A percentile compares a stretch with the other conserved stretches of the same genome.
These are phyloP conservation scores for Aviceda subcristata DNA, from an alignment of 2,113 vertebrate genomes.

Conservation along the genomic window DNA sequence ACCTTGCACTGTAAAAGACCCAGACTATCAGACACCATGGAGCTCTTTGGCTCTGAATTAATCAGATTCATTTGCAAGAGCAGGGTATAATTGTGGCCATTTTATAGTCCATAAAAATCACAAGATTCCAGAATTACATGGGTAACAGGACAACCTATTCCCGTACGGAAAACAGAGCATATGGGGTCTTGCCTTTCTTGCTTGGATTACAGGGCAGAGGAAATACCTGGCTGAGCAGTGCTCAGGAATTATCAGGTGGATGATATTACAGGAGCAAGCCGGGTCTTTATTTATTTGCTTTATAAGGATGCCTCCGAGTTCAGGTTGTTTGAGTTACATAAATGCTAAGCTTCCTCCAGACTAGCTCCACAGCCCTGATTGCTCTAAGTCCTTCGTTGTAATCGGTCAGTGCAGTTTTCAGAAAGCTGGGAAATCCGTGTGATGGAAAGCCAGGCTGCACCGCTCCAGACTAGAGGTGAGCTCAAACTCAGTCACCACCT, in stretches of 20 bases:
- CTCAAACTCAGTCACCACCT: background rate
- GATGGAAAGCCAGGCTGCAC: background rate
- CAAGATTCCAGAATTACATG: background rate
- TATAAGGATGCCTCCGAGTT: background rate
- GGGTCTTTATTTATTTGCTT: background rate
- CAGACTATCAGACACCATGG: background rate
- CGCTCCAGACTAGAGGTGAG: background rate
- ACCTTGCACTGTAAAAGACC: background rate
- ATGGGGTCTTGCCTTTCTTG: background rate
- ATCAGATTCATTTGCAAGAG: background rate
- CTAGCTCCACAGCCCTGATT: background rate
- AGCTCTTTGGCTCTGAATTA: background rate
- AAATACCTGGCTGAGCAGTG: constrained; percentile 47
- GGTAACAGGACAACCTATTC: background rate
- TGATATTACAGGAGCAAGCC: background rate
- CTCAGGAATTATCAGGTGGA: constrained; percentile 42
- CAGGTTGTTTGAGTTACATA: background rate
- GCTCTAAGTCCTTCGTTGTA: background rate
- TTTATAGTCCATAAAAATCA: background rate
- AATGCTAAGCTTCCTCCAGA: background rate
- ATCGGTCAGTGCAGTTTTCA: background rate
- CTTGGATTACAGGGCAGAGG: constrained; percentile 10
- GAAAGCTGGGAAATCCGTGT: background rate
- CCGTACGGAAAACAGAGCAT: background rate
- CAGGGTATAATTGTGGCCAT: background rate